phyloP scores from a whole-genome alignment of 37 sponge, comb jelly and placozoan species.

The Geodia barretti region DNA sequence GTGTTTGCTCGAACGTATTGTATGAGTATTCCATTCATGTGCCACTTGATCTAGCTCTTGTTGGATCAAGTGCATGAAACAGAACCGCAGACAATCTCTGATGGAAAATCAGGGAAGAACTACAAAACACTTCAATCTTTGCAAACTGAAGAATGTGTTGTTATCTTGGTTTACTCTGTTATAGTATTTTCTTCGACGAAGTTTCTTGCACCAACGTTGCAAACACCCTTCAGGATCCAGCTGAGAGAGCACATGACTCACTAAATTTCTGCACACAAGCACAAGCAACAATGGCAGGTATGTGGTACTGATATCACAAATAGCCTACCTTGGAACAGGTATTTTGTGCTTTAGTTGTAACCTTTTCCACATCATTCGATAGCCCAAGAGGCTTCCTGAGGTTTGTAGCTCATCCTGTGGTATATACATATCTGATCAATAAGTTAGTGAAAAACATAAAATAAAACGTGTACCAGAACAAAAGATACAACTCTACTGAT shows the following conservation, averaged over 20 bases:
- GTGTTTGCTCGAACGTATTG: neutral
- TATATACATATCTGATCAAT: too few species aligned
- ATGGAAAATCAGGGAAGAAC: too few species aligned
- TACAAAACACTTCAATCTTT: neutral
- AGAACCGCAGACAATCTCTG: neutral
- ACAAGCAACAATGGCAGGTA: too few species aligned
- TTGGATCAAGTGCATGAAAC: constrained; percentile 1
- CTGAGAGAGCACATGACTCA: neutral
- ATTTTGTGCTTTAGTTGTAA: neutral
- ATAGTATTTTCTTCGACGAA: constrained; percentile 1
- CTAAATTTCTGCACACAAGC: neutral
- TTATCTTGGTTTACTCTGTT: neutral
- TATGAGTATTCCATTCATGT: constrained; percentile 9
- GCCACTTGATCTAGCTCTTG: neutral
- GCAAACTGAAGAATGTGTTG: neutral
- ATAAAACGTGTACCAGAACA: too few species aligned
- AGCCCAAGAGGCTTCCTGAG: constrained; percentile 3
- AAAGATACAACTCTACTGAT: too few species aligned
- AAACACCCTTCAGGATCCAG: neutral
- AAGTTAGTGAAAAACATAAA: too few species aligned
- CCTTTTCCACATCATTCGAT: constrained; percentile 5
- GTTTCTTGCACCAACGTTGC: neutral
- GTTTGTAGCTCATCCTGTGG: too few species aligned
- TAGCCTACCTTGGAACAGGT: too few species aligned
- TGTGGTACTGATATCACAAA: too few species aligned